Evolutionary conservation across 2,888 invertebrate species (phyloP).

Genomic region (Agapetus fuscipes): DNA sequence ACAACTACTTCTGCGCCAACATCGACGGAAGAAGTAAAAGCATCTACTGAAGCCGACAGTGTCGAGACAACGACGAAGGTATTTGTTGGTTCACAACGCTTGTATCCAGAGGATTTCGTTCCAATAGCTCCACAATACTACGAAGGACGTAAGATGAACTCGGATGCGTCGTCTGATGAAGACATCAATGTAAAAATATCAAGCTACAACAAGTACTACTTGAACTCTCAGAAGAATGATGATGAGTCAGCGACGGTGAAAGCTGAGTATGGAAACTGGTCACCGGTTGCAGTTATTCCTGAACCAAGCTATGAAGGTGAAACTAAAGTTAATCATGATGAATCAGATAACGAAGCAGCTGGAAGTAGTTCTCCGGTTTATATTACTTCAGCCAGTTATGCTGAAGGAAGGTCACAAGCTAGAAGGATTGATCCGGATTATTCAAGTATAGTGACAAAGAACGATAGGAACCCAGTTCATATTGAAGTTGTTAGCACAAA

Average conservation of each 20-base stretch:
- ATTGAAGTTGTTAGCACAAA: constrained; percentile 43
- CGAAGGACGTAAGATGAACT: constrained; percentile 40
- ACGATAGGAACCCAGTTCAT: constrained; percentile 47
- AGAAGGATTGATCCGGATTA: constrained; percentile 38
- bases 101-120: constrained; percentile 14
- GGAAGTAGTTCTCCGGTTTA: constrained; percentile 34
- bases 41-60: constrained; percentile 28
- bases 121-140: constrained; percentile 20
- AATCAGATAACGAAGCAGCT: constrained; percentile 35
- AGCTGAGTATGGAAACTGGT: constrained; percentile 46
- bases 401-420: constrained; percentile 37
- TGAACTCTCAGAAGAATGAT: constrained; percentile 36
- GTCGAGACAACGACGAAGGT: constrained; percentile 40
- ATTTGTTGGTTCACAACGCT: constrained; percentile 20
- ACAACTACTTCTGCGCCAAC: constrained; percentile 32
- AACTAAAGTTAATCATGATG: constrained; percentile 27
- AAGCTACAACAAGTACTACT: constrained; percentile 38
- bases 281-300: constrained; percentile 42
- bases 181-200: constrained; percentile 33
- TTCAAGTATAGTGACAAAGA: constrained; percentile 42
- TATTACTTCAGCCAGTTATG: constrained; percentile 39
- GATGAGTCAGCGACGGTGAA: constrained; percentile 33
- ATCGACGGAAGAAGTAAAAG: constrained; percentile 22
- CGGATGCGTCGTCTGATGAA: constrained; percentile 19
- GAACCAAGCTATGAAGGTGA: constrained; percentile 40